These are phyloP conservation scores for Pantherophis vulpinus DNA, from an alignment of 2,797 vertebrate species.

Conservation along the genomic window DNA sequence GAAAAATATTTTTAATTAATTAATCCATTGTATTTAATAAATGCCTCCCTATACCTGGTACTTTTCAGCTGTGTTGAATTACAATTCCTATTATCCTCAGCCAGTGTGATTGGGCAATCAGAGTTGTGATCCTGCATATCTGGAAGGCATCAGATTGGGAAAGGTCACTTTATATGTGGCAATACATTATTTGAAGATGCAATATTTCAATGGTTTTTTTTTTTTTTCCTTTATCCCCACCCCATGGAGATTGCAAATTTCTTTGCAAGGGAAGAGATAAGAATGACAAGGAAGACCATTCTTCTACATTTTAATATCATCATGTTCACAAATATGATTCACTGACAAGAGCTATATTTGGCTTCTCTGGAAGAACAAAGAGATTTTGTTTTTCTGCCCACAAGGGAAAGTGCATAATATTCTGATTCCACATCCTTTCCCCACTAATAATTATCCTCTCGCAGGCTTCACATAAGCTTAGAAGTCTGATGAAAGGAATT, in stretches of 20 bases:
- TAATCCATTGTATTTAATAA: neutral
- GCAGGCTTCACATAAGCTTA: constrained; percentile 34
- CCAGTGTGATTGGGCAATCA: neutral
- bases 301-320: neutral
- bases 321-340: constrained; percentile 13
- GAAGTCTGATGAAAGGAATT: constrained; percentile 30
- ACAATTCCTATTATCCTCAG: neutral
- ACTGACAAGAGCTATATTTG: constrained; percentile 24
- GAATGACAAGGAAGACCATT: constrained; percentile 13
- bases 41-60: neutral
- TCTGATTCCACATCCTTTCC: constrained; percentile 14
- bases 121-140: neutral
- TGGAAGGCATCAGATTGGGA: neutral
- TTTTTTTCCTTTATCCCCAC: neutral
- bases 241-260: neutral
- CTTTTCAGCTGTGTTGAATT: neutral
- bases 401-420: constrained; percentile 27
- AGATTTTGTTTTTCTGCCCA: constrained; percentile 23
- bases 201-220: neutral
- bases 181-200: neutral
- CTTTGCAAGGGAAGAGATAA: neutral
- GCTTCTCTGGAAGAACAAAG: constrained; percentile 35
- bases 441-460: constrained; percentile 36
- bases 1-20: neutral
- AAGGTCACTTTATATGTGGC: neutral